A percentile compares a stretch with the other conserved stretches of the same genome.
These are phyloP conservation scores for Onchidella celtica DNA, from an alignment of 2,888 invertebrate species.

Conservation along the genomic window DNA sequence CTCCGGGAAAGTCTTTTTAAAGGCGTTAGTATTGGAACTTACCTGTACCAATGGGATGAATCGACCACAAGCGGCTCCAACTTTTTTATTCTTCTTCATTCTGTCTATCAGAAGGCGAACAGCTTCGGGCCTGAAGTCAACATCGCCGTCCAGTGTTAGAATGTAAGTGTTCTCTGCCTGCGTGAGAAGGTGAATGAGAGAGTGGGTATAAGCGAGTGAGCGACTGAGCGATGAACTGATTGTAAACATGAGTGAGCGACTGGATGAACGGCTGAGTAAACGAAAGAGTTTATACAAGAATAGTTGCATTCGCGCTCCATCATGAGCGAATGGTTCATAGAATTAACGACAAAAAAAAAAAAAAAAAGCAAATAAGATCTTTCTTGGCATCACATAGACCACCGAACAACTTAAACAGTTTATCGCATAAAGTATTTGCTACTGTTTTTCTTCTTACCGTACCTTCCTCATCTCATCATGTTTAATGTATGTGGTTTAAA, in stretches of 20 bases:
- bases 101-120: neutral
- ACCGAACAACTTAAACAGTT: too few species aligned
- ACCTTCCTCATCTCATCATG: too few species aligned
- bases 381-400: too few species aligned
- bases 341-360: too few species aligned
- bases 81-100: neutral
- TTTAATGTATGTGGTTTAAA: too few species aligned
- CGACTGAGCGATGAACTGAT: neutral
- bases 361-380: too few species aligned
- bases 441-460: too few species aligned
- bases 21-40: neutral
- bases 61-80: neutral
- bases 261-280: too few species aligned
- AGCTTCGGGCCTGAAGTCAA: neutral
- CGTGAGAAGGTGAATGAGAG: neutral
- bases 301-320: too few species aligned
- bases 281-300: too few species aligned
- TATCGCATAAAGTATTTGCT: too few species aligned
- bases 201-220: neutral
- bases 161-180: neutral
- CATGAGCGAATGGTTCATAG: too few species aligned
- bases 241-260: neutral
- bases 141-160: neutral
- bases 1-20: neutral
- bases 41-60: neutral